phyloP scores from a whole-genome alignment of 2,113 vertebrate genomes.

The Myotis yumanensis region DNA sequence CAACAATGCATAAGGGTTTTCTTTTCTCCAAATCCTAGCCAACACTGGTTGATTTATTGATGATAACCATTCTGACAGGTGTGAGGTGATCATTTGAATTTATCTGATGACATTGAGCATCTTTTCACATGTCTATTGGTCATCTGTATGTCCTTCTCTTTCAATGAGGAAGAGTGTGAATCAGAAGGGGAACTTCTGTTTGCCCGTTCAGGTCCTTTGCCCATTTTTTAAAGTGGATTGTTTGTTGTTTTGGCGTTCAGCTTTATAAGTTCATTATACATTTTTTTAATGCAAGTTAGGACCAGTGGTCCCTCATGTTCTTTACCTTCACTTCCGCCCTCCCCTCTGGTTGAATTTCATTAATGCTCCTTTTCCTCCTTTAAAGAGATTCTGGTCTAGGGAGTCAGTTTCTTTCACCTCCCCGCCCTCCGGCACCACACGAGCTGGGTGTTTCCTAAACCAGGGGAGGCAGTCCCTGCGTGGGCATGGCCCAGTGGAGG shows the following conservation, averaged over 20 bases:
- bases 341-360: not conserved
- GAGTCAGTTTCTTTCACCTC: not conserved
- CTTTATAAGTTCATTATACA: not conserved
- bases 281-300: not conserved
- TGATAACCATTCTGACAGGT: not conserved
- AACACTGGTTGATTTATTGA: not conserved
- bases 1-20: not conserved
- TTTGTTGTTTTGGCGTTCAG: not conserved
- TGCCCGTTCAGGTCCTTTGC: not conserved
- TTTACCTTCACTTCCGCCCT: not conserved
- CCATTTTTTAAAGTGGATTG: not conserved
- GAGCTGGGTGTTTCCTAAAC: not conserved
- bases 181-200: too few relatives aligned
- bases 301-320: too few relatives aligned
- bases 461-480: not conserved
- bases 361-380: not conserved
- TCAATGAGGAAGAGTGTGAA: not conserved
- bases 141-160: not conserved
- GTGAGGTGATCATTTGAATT: not conserved
- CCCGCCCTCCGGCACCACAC: not conserved
- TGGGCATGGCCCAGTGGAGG: not conserved
- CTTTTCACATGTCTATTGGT: not conserved
- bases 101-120: not conserved
- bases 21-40: not conserved
- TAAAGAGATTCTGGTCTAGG: not conserved